Percentiles rank a stretch among this genome's conserved stretches.
phyloP scores from a whole-genome alignment of 1,140 invertebrate species.

The Halesus radiatus region DNA sequence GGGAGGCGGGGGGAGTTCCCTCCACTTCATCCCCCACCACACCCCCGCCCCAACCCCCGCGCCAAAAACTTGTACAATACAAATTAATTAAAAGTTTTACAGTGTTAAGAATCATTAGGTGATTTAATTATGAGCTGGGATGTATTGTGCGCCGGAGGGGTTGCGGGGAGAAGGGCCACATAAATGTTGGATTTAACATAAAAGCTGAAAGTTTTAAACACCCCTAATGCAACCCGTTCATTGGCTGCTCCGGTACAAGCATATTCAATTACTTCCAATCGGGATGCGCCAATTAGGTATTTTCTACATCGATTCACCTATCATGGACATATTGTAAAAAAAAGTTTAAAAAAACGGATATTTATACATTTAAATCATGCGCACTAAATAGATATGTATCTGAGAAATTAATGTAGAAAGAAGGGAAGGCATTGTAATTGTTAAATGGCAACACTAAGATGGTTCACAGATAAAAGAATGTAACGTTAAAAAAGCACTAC shows the following conservation, averaged over 20 bases:
- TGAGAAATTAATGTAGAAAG: too few species aligned
- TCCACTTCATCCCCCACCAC: not conserved
- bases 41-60: slow-evolving; percentile 60
- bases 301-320: not conserved
- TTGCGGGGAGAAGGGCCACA: not conserved
- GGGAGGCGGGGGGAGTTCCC: slow-evolving; percentile 49
- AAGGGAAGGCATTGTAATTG: too few species aligned
- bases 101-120: slow-evolving; percentile 59
- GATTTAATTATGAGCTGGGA: slow-evolving; percentile 59
- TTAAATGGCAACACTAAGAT: too few species aligned
- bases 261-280: not conserved
- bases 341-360: too few species aligned
- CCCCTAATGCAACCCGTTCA: not conserved
- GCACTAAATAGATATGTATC: too few species aligned
- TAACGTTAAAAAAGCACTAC: not conserved
- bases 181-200: slow-evolving; percentile 35
- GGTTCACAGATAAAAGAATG: too few species aligned
- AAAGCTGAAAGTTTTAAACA: slow-evolving; percentile 16
- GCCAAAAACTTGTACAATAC: slow-evolving; percentile 58
- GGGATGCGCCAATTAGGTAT: not conserved
- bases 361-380: too few species aligned
- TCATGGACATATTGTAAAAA: too few species aligned
- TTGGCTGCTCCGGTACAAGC: not conserved
- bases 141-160: slow-evolving; percentile 53
- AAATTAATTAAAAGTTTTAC: slow-evolving; percentile 59